Evolutionary conservation across 2,888 invertebrate genomes (phyloP).

Genomic region (Melolontha melolontha): DNA sequence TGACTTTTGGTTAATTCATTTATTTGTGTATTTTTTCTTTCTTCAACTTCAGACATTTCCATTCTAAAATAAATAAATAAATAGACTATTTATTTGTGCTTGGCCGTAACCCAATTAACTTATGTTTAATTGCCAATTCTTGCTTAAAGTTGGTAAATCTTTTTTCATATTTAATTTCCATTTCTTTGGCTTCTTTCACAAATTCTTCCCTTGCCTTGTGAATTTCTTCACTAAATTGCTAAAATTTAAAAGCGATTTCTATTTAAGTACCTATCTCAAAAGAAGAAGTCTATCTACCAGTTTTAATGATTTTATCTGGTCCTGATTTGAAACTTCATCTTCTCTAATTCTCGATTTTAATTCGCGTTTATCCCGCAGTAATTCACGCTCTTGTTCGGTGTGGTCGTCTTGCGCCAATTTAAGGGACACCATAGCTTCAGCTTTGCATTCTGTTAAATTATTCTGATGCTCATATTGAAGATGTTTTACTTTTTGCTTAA

Average conservation of each 20-base stretch:
- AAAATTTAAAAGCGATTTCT: slow-evolving; percentile 41
- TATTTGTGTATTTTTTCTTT: slow-evolving; percentile 90
- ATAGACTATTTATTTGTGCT: background rate
- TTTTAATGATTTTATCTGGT: slow-evolving; percentile 79
- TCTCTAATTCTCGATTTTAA: slow-evolving; percentile 77
- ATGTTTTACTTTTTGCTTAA: slow-evolving; percentile 94
- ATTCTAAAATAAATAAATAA: slow-evolving; percentile 65
- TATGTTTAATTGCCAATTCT: slow-evolving; percentile 78
- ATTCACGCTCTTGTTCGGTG: slow-evolving; percentile 78
- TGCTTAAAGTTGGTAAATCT: slow-evolving; percentile 79
- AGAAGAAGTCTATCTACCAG: slow-evolving; percentile 63
- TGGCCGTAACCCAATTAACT: slow-evolving; percentile 50
- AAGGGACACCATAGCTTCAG: slow-evolving; percentile 84
- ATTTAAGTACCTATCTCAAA: background rate
- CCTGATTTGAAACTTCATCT: slow-evolving; percentile 76
- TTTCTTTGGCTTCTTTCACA: slow-evolving; percentile 75
- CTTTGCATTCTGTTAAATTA: slow-evolving; percentile 84
- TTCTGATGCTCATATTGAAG: slow-evolving; percentile 92
- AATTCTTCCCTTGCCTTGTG: slow-evolving; percentile 74
- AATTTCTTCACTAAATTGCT: slow-evolving; percentile 66
- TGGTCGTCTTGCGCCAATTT: slow-evolving; percentile 89
- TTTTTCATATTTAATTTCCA: slow-evolving; percentile 79
- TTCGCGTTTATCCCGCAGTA: slow-evolving; percentile 79
- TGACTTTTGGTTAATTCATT: slow-evolving; percentile 84
- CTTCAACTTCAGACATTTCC: slow-evolving; percentile 91